Percentiles rank a stretch among this genome's conserved stretches.
These are phyloP conservation scores for Synergus gifuensis DNA, from an alignment of 2,888 invertebrate genomes.

Conservation along the genomic window DNA sequence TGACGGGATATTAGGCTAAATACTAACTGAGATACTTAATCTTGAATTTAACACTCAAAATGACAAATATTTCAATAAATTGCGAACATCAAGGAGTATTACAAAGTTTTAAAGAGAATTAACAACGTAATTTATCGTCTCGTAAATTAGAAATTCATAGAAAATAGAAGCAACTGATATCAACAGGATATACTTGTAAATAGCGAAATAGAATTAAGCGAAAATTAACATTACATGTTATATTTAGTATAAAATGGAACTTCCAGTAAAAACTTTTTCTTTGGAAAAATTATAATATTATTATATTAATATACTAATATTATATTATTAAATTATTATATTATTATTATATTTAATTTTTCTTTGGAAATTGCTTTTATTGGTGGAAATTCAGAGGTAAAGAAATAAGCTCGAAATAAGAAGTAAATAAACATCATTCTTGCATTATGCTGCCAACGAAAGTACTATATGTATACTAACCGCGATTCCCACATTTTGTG, in stretches of 20 bases:
- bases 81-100: background rate
- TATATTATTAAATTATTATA: no score
- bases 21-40: background rate
- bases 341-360: no score
- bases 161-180: background rate
- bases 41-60: background rate
- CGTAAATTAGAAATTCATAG: background rate
- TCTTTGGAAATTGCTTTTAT: background rate
- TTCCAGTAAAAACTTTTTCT: no score
- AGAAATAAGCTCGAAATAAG: background rate
- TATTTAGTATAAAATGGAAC: no score
- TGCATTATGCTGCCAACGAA: background rate
- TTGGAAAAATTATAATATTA: background rate
- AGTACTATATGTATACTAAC: conserved; percentile 27
- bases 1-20: background rate
- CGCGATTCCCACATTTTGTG: conserved; percentile 26
- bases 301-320: background rate
- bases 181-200: background rate
- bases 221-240: no score
- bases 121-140: background rate
- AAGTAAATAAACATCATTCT: conserved; percentile 14
- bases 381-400: background rate
- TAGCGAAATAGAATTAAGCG: no score
- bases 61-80: background rate
- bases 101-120: background rate